Percentiles rank a stretch among this genome's conserved stretches.
Evolutionary conservation across 2,888 invertebrate genomes (phyloP).

Genomic region (Corythucha ciliata): DNA sequence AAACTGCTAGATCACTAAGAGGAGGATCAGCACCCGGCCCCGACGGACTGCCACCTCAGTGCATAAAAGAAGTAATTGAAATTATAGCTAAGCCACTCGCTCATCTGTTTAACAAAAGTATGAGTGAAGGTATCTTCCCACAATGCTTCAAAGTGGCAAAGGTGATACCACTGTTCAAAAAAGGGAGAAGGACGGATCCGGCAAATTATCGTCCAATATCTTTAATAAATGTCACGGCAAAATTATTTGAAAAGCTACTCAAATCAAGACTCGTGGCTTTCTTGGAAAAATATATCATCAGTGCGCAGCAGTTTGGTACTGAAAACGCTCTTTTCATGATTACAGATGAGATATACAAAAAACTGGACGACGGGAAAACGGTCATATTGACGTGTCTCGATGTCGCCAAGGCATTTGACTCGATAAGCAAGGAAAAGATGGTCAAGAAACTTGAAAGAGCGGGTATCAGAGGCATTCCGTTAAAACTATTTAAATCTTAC

Average conservation of each 20-base stretch:
- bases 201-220: constrained; percentile 7
- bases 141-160: constrained; percentile 3
- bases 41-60: not conserved
- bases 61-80: not conserved
- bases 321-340: too few relatives aligned
- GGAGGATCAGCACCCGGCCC: constrained; percentile 8
- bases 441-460: too few relatives aligned
- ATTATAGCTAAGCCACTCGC: not conserved
- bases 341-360: too few relatives aligned
- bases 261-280: too few relatives aligned
- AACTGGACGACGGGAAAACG: too few relatives aligned
- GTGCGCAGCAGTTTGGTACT: too few relatives aligned
- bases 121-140: not conserved
- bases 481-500: too few relatives aligned
- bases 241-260: not conserved
- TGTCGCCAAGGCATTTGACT: too few relatives aligned
- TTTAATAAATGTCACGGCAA: constrained; percentile 1
- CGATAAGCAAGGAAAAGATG: too few relatives aligned
- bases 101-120: constrained; percentile 2
- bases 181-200: not conserved
- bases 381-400: too few relatives aligned
- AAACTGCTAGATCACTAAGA: not conserved
- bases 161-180: constrained; percentile 10
- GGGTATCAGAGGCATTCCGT: too few relatives aligned
- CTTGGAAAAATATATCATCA: too few relatives aligned